Percentiles rank a stretch among this genome's conserved stretches.
phyloP scores from a whole-genome alignment of 2,888 invertebrate genomes.

The Penaeus monodon region DNA sequence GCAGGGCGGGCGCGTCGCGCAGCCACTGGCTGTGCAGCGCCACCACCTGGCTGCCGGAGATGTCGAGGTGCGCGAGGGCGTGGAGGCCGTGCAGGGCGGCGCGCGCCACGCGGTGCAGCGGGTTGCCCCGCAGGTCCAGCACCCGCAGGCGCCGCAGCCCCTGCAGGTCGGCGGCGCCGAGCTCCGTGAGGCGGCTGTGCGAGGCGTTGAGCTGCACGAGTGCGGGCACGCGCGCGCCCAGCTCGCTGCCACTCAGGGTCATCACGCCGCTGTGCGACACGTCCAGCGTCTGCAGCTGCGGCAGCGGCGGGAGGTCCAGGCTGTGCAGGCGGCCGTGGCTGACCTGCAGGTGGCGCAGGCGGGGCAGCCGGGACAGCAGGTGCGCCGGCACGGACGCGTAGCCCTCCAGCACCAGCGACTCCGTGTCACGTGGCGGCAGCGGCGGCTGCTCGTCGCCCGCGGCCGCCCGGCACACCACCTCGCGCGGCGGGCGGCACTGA shows the following conservation, averaged over 20 bases:
- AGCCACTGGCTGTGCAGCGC: constrained; percentile 42
- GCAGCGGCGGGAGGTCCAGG: constrained; percentile 20
- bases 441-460: too few relatives aligned
- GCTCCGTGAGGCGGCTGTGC: constrained; percentile 42
- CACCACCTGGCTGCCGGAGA: constrained; percentile 29
- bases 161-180: constrained; percentile 30
- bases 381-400: constrained; percentile 32
- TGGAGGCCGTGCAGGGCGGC: constrained; percentile 34
- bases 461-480: not conserved
- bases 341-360: constrained; percentile 47
- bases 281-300: constrained; percentile 37
- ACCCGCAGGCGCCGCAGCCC: constrained; percentile 30
- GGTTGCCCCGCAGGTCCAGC: constrained; percentile 40
- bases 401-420: constrained; percentile 2
- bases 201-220: constrained; percentile 51
- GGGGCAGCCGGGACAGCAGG: constrained; percentile 43
- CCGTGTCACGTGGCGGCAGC: too few relatives aligned
- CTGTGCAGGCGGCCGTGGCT: constrained; percentile 31
- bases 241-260: constrained; percentile 21
- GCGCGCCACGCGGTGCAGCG: constrained; percentile 22
- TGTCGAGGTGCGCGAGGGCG: constrained; percentile 26
- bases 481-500: not conserved
- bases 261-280: constrained; percentile 34
- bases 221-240: constrained; percentile 9
- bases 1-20: constrained; percentile 25